Evolutionary conservation across 2,888 invertebrate genomes (phyloP).

Genomic region (Aphodius granarius): DNA sequence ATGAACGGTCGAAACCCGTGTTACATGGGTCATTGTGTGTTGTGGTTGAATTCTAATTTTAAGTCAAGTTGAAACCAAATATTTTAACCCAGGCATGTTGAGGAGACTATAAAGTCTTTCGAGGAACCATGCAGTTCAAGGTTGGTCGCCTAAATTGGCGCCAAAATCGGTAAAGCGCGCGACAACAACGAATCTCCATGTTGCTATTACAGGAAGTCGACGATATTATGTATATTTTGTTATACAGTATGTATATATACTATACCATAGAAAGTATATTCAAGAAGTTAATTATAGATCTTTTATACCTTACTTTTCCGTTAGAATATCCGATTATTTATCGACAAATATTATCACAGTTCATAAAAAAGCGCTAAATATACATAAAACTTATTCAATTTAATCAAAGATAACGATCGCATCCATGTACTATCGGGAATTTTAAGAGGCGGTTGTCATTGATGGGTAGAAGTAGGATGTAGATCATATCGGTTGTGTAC

Average conservation of each 20-base stretch:
- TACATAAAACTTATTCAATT: not conserved
- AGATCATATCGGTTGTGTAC: not conserved
- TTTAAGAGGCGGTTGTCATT: no score
- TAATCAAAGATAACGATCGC: not conserved
- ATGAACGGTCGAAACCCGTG: not conserved
- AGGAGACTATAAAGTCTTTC: slow-evolving; percentile 18
- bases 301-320: no score
- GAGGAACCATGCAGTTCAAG: slow-evolving; percentile 19
- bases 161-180: slow-evolving; percentile 13
- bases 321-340: no score
- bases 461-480: not conserved
- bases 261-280: no score
- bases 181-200: not conserved
- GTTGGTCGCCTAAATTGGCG: slow-evolving; percentile 21
- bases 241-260: no score
- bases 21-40: not conserved
- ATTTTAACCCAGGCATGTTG: not conserved
- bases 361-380: no score
- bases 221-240: no score
- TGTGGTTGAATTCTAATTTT: not conserved
- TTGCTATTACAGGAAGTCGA: no score
- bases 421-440: no score
- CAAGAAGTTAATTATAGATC: no score
- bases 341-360: no score
- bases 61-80: not conserved